These are phyloP conservation scores for Hyphantria cunea DNA, from an alignment of 1,140 invertebrate species.

Conservation along the genomic window DNA sequence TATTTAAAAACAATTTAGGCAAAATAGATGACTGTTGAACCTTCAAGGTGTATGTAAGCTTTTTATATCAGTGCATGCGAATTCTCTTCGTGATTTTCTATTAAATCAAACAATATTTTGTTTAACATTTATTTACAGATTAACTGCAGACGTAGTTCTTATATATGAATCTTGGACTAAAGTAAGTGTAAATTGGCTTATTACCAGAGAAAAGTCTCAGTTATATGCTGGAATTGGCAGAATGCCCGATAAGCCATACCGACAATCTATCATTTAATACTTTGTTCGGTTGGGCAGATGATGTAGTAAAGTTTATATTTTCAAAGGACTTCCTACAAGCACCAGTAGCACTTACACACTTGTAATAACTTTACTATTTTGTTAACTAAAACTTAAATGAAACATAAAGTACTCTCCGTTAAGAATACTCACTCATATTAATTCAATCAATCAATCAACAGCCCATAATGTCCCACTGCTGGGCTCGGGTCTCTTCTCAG, in stretches of 20 bases:
- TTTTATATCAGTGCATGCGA: no score
- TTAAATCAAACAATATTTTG: neutral
- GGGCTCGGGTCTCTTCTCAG: no score
- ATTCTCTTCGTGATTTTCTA: neutral
- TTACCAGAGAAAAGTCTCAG: neutral
- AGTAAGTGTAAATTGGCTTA: neutral
- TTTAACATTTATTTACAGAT: neutral
- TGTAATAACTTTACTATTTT: neutral
- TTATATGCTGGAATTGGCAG: neutral
- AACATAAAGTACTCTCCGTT: slow-evolving; percentile 4
- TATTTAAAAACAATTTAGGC: no score
- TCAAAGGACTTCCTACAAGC: no score
- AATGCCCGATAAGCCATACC: neutral
- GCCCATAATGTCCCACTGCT: no score
- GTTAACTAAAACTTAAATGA: neutral
- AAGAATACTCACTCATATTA: slow-evolving; percentile 6
- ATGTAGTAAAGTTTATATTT: no score
- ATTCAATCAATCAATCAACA: no score
- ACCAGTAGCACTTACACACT: no score
- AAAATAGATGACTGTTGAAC: no score
- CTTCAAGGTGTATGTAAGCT: no score
- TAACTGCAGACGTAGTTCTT: neutral
- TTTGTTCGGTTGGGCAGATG: neutral
- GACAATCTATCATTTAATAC: neutral
- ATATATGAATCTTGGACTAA: neutral